Base-by-base conservation (phyloP, 1,140 invertebrate species). In the Lepidostoma basale region DNA sequence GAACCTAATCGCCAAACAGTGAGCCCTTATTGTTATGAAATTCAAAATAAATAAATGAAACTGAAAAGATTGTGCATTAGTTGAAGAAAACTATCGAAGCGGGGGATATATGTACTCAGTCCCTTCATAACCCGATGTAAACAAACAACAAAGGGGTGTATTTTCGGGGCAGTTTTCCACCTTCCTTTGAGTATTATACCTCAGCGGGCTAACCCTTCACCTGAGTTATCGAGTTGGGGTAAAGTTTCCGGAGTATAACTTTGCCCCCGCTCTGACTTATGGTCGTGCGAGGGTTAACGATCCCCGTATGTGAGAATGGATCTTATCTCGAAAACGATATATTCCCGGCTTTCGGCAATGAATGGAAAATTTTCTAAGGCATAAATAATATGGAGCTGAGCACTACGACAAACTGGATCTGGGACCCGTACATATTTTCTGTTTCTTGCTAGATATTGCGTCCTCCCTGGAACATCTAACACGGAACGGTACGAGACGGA, bases 61-160 rank as follows among this genome's bases (percentile, higher is more conserved):
- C 16, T 40, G 36, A 40, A n/a, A 40, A 3, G 39, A 6, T 40
- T 16, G 39, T 16, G 39, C n/a, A n/a, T n/a, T n/a, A n/a, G n/a
- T n/a, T n/a, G n/a, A n/a, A n/a, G n/a, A n/a, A n/a, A n/a, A n/a
- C n/a, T n/a, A n/a, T n/a, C n/a, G n/a, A n/a, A n/a, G n/a, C n/a
- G n/a, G n/a, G n/a, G n/a, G n/a, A n/a, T n/a, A n/a, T n/a, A n/a
- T n/a, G n/a, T n/a, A n/a, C n/a, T n/a, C n/a, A n/a, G n/a, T n/a
- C n/a, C n/a, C n/a, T n/a, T n/a, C n/a, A n/a, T 22, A 49, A 49
- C 18, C 45, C 45, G 22, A n/a, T 49, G 45, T 49, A 49, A 49
- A 49, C 45, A 49, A 49, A 49, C 45, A 49, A 49, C 18, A 49
- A 22, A 12, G 45, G 45, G 45, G 33, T 47, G 3, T 20, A 3